Evolutionary conservation across 2,888 invertebrate species (phyloP).

Genomic region (Cecidostiba fungosa): DNA sequence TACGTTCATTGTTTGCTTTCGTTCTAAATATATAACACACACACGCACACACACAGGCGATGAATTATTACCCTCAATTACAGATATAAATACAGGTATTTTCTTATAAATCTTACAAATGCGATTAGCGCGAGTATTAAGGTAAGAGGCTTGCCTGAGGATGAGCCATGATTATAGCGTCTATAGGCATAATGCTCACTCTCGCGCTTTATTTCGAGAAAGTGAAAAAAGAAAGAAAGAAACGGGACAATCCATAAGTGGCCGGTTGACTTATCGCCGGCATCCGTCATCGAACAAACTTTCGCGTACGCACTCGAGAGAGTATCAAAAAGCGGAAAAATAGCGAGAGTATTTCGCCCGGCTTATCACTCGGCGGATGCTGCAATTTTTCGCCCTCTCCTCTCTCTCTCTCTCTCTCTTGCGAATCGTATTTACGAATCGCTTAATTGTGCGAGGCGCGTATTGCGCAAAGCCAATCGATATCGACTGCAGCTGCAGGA

Average conservation of each 20-base stretch:
- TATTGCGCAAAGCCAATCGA: constrained; percentile 27
- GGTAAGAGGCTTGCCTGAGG: constrained; percentile 33
- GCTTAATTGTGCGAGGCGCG: constrained; percentile 20
- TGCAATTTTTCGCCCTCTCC: not conserved
- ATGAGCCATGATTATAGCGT: constrained; percentile 23
- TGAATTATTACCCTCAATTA: constrained; percentile 16
- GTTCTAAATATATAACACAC: not conserved
- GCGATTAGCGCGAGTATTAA: constrained; percentile 33
- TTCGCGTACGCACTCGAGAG: no score
- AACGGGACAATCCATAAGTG: not conserved
- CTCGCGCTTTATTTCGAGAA: constrained; percentile 16
- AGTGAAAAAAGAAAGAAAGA: not conserved
- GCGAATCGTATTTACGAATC: constrained; percentile 24
- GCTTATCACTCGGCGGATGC: not conserved
- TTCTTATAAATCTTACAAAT: constrained; percentile 45
- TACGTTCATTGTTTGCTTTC: not conserved
- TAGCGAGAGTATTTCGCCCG: not conserved
- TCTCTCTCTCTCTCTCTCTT: not conserved
- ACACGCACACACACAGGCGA: not conserved
- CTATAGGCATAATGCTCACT: not conserved
- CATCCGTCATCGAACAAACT: not conserved
- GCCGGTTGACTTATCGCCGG: not conserved
- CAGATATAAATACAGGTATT: constrained; percentile 21
- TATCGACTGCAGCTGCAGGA: constrained; percentile 15
- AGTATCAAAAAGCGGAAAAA: constrained; percentile 3